Percentiles rank a stretch among this genome's conserved stretches.
Conservation (phyloP, 2,888 invertebrate genomes). For the Charanyca ferruginea region DNA sequence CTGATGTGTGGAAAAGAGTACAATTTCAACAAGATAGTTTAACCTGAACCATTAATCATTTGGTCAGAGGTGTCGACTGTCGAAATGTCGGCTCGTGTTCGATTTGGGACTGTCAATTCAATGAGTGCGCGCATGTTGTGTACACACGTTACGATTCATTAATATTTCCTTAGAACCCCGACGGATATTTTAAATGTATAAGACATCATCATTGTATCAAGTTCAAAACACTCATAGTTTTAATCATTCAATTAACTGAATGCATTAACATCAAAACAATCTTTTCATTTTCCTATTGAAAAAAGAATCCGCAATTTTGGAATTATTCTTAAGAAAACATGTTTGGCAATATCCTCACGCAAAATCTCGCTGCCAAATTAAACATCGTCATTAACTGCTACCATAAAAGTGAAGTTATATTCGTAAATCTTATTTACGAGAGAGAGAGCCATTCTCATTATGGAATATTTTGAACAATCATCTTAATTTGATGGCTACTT, state of each 20-base stretch:
- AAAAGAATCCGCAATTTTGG: background rate
- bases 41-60: conserved; percentile 69
- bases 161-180: background rate
- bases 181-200: background rate
- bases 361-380: conserved; percentile 50
- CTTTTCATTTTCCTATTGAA: background rate
- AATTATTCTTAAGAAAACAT: conserved; percentile 26
- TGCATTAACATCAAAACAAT: background rate
- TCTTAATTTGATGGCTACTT: conserved; percentile 13
- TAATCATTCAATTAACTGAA: background rate
- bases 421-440: conserved; percentile 62
- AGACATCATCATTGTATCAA: background rate
- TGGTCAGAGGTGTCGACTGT: conserved; percentile 63
- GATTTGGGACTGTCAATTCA: conserved; percentile 46
- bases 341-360: conserved; percentile 36
- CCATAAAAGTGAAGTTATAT: conserved; percentile 64
- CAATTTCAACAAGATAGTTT: conserved; percentile 61
- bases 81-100: conserved; percentile 50
- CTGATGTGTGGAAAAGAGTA: conserved; percentile 63
- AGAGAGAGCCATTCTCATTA: conserved; percentile 45
- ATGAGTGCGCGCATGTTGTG: conserved; percentile 37
- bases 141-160: conserved; percentile 50
- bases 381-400: conserved; percentile 62
- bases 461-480: conserved; percentile 48
- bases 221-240: background rate